These are phyloP conservation scores for Ernsta delagoae DNA, from an alignment of 2,888 invertebrate genomes.

Conservation along the genomic window DNA sequence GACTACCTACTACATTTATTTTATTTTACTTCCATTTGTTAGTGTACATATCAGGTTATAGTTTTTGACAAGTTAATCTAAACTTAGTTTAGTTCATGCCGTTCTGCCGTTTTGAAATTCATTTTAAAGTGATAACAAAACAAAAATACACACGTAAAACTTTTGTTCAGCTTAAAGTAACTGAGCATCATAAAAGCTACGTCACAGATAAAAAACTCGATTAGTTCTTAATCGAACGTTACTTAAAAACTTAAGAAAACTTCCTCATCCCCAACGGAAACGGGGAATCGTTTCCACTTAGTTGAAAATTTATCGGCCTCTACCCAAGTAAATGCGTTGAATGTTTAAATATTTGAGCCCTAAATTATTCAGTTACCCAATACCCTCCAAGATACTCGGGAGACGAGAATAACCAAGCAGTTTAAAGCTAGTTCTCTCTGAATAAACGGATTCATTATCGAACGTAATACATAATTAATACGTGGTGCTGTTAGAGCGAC, in stretches of 20 bases:
- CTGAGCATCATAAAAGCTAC: neutral
- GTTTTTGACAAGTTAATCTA: too few relatives aligned
- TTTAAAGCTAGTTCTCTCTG: slow-evolving; percentile 2
- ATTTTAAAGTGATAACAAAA: too few relatives aligned
- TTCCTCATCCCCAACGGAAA: neutral
- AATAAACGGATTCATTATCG: slow-evolving; percentile 25
- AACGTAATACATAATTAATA: slow-evolving; percentile 18
- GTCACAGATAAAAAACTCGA: neutral
- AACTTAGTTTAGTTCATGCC: too few relatives aligned
- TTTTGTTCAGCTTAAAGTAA: neutral
- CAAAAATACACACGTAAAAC: too few relatives aligned
- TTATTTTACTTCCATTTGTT: too few relatives aligned
- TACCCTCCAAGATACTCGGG: slow-evolving; percentile 19
- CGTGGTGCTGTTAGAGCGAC: slow-evolving; percentile 13
- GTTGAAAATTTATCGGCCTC: slow-evolving; percentile 4
- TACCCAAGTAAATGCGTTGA: slow-evolving; percentile 21
- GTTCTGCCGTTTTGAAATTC: too few relatives aligned
- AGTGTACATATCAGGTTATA: too few relatives aligned
- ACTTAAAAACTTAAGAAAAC: slow-evolving; percentile 5
- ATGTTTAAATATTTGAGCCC: slow-evolving; percentile 24
- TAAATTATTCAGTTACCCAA: slow-evolving; percentile 30
- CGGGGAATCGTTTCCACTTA: neutral
- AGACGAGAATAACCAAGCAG: slow-evolving; percentile 15
- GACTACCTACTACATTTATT: too few relatives aligned
- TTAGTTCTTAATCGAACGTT: neutral